Percentiles rank a stretch among this genome's conserved stretches.
phyloP scores from a whole-genome alignment of 2,113 vertebrate species.

The Elgaria multicarinata region DNA sequence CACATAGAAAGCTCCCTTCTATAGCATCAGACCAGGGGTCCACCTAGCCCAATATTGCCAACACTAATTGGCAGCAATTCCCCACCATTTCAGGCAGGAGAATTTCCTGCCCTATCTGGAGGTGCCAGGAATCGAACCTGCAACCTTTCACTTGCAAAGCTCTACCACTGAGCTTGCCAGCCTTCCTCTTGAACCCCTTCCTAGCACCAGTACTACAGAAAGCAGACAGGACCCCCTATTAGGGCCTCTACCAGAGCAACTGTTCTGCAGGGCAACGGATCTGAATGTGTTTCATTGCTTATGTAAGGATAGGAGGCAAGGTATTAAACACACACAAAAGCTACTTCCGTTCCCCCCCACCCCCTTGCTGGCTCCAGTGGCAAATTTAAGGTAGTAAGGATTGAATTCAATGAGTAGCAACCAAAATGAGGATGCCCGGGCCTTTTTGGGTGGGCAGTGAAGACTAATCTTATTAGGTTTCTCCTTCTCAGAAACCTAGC shows the following conservation, averaged over 20 bases:
- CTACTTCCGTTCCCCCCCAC: background rate
- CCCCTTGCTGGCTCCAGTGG: background rate
- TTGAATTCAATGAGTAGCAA: background rate
- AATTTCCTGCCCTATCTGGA: no score
- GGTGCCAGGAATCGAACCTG: no score
- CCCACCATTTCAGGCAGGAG: no score
- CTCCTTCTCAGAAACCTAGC: background rate
- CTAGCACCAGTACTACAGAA: background rate
- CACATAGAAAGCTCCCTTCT: no score
- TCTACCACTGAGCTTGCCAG: no score
- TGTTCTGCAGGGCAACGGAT: rapidly evolving
- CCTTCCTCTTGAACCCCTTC: background rate
- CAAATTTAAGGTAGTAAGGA: constrained; percentile 21
- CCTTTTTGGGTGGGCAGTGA: background rate
- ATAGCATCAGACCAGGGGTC: no score
- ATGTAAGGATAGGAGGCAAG: background rate
- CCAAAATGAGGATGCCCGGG: background rate
- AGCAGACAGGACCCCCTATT: constrained; percentile 12
- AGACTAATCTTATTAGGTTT: background rate
- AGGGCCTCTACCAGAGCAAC: background rate
- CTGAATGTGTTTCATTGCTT: background rate
- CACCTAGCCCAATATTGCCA: no score
- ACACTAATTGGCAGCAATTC: no score
- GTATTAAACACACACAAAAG: background rate
- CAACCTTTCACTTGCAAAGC: no score